Evolutionary conservation across 2,113 vertebrate species (phyloP).

Genomic region (Laticauda laticaudata): DNA sequence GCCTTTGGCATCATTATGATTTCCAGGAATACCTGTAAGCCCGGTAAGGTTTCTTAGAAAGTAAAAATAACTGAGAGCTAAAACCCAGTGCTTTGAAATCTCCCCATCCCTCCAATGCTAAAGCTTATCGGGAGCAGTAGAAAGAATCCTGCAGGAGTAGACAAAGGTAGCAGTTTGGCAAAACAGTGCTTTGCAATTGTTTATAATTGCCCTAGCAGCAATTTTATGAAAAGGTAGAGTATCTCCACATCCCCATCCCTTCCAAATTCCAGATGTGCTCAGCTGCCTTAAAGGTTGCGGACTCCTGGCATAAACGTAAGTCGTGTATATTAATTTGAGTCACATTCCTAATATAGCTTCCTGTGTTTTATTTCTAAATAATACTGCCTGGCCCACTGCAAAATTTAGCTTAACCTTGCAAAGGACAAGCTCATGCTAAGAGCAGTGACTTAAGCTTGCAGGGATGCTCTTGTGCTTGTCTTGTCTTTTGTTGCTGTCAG

Average conservation of each 20-base stretch:
- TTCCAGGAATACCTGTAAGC: neutral
- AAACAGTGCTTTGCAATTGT: neutral
- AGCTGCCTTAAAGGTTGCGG: neutral
- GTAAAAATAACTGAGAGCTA: neutral
- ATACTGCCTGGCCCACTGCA: neutral
- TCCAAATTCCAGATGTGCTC: neutral
- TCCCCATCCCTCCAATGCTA: neutral
- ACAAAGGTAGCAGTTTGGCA: neutral
- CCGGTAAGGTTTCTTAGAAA: neutral
- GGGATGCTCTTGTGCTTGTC: neutral
- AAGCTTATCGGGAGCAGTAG: neutral
- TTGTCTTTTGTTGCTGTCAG: neutral
- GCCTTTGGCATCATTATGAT: neutral
- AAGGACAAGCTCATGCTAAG: neutral
- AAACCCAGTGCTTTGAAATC: neutral
- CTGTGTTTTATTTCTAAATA: neutral
- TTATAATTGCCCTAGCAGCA: neutral
- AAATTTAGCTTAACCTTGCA: slow-evolving; percentile 1
- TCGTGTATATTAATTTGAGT: neutral
- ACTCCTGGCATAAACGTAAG: neutral
- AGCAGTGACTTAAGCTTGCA: neutral
- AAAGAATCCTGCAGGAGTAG: neutral
- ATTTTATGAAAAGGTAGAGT: neutral
- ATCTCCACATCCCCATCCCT: neutral
- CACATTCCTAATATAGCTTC: neutral